Evolutionary conservation across 2,113 vertebrate genomes (phyloP), one percentile per base, ranked within the genome.

Genomic region (Nannobrachium achirus): DNA sequence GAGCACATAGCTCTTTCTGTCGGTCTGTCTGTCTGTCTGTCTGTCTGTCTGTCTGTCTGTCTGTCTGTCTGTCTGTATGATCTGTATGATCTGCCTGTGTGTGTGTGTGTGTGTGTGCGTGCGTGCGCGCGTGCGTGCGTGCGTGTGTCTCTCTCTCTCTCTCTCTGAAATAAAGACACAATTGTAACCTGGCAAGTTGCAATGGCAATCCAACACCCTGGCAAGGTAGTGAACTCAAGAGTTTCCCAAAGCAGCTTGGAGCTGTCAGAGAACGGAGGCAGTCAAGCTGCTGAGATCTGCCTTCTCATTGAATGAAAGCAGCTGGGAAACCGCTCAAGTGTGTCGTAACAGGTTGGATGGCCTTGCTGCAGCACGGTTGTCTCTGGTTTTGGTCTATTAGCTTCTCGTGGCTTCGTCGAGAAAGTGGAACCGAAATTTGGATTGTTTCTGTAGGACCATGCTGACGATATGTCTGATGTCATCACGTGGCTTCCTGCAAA

Each of bases 191-290:
- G 84, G 72, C 76, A 81, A 76, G 19, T 73, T 58, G 76, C 69
- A 19, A 60, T 9, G 66, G 77, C 69, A 82, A 76, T 75, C 70
- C 72, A 63, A 70, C 72, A 67, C 78, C 62, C 74, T 81, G 84
- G 79, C 71, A 82, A 63, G 77, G 59, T 66, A 78, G 65, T 61
- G 66, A 71, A 81, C 81, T 81, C 85, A 72, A 64, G 76, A 61
- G 76, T 76, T 79, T 87, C 86, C 73, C 80, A 83, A 72, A 73
- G 82, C 51, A 57, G 81, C 79, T 75, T 74, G 56, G 73, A 87
- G 83, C 88, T 69, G 82, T 88, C 79, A 70, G 10, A 63, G 70
- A 72, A 65, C 10, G 33, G 57, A 71, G 52, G 72, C 56, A 72
- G 70, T 65, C 65, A 10, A 63, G 64, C 73, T 73, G 70, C 67